Base-by-base conservation (phyloP, 2,113 vertebrate genomes). In the Oncorhynchus kisutch region DNA sequence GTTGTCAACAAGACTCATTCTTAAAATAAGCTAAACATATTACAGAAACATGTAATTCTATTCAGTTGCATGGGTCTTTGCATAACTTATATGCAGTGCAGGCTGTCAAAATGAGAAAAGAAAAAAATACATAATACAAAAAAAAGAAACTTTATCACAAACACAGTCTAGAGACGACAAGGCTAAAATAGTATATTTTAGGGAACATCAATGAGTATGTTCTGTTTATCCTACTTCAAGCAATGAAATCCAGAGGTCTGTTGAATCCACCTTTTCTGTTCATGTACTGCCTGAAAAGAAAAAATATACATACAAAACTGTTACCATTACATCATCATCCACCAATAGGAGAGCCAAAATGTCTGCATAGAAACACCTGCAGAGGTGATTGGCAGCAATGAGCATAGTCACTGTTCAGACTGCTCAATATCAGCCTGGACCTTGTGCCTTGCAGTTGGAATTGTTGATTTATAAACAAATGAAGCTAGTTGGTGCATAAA, bases 251-350 rank as follows among this genome's bases (percentile, higher is more conserved):
- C 94, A 99, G 90, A 8, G 97, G 98, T 89, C 97, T 95, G 95
- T 99, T 99, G 92, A 99, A 99, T 77, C 97, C 98, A 82, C 98
- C 97, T 93, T 99, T 99, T 70, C 97, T 94, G 94, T 99, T 99
- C 97, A 99, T 99, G 90, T 99, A 99, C 72, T 99, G 98, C 93
- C 97, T 99, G 85, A 2, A 77, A 80, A 88, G 77, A 87, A 84
- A 82, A 88, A 11, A 12, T 12, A 45, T 11, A 45, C 88, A 92
- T 90, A 91, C 92, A 94, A 92, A 92, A 94, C 70, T 69, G 84
- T 87, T 90, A 87, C 84, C 89, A 84, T 94, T 92, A 94, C 93
- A 92, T 94, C 93, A 94, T 82, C 84, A 18, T 49, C 86, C 76
- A 92, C 92, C 93, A 93, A 93, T 93, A 74, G 86, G 89, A 89